Evolutionary conservation across 2,113 vertebrate species (phyloP).

Genomic region (Eira barbara): DNA sequence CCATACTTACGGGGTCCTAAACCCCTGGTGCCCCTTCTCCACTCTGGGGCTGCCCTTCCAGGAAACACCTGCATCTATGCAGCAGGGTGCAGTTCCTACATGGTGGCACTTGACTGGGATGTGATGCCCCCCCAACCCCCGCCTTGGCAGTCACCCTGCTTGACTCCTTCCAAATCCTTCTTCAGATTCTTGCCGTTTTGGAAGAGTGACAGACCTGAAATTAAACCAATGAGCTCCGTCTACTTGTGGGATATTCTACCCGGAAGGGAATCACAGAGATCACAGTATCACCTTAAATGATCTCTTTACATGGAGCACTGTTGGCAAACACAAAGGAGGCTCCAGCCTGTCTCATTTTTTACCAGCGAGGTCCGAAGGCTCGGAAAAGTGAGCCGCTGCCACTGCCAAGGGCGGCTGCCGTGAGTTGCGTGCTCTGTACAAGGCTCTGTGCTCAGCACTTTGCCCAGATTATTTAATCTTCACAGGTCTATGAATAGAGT

Average conservation of each 20-base stretch:
- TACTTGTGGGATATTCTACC: background rate
- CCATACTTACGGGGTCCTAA: background rate
- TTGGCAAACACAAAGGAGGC: background rate
- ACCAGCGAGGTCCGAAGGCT: background rate
- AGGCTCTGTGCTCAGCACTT: background rate
- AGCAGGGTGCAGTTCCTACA: background rate
- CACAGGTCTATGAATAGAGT: background rate
- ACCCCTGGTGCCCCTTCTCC: background rate
- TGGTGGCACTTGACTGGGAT: background rate
- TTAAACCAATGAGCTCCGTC: constrained; percentile 44
- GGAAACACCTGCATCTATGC: background rate
- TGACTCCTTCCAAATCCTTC: constrained; percentile 5
- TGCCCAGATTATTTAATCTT: background rate
- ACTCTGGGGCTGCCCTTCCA: background rate
- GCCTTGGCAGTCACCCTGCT: background rate
- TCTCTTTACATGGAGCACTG: background rate
- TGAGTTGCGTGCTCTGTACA: background rate
- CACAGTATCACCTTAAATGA: background rate
- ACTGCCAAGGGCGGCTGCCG: background rate
- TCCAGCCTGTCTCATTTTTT: background rate
- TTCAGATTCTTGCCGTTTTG: constrained; percentile 5
- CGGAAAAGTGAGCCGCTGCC: background rate
- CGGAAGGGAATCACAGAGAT: background rate
- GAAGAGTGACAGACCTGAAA: constrained; percentile 33
- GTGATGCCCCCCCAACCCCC: background rate